phyloP scores from a whole-genome alignment of 2,888 invertebrate species.

The Mongoloraphidia duomilia region DNA sequence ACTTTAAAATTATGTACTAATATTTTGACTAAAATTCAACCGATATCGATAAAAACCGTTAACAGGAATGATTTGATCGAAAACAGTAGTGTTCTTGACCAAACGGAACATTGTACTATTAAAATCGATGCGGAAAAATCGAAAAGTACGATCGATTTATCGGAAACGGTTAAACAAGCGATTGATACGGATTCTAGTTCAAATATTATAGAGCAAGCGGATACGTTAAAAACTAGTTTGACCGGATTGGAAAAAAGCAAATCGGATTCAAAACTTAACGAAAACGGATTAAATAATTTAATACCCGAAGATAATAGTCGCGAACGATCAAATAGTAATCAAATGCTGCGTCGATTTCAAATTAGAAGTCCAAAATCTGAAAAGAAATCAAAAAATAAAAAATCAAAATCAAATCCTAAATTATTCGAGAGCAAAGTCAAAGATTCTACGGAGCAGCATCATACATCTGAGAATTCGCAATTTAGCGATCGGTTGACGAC shows the following conservation, averaged over 20 bases:
- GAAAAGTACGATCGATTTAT: constrained; percentile 3
- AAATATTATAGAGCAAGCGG: not conserved
- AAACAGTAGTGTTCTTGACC: not conserved
- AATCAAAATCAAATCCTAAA: constrained; percentile 41
- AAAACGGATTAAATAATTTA: constrained; percentile 31
- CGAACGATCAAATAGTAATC: constrained; percentile 30
- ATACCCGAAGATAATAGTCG: constrained; percentile 23
- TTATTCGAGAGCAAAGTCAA: constrained; percentile 37
- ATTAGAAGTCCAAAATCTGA: constrained; percentile 36
- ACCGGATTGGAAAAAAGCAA: constrained; percentile 44
- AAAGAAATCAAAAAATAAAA: constrained; percentile 42
- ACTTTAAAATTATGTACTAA: constrained; percentile 55
- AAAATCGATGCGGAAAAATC: constrained; percentile 4
- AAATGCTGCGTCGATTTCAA: constrained; percentile 26
- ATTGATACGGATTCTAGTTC: too few species aligned
- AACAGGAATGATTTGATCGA: not conserved
- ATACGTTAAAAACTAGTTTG: constrained; percentile 21
- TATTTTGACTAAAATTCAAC: constrained; percentile 61
- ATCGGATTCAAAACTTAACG: constrained; percentile 47
- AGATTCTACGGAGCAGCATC: constrained; percentile 10
- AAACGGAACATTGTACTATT: not conserved
- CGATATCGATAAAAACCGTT: constrained; percentile 32
- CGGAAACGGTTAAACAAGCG: not conserved
- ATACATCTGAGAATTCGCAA: not conserved
- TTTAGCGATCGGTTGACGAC: not conserved